A percentile compares a stretch with the other conserved stretches of the same genome.
These are phyloP conservation scores for Willowsia nigromaculata DNA, from an alignment of 2,888 invertebrate species.

Conservation along the genomic window DNA sequence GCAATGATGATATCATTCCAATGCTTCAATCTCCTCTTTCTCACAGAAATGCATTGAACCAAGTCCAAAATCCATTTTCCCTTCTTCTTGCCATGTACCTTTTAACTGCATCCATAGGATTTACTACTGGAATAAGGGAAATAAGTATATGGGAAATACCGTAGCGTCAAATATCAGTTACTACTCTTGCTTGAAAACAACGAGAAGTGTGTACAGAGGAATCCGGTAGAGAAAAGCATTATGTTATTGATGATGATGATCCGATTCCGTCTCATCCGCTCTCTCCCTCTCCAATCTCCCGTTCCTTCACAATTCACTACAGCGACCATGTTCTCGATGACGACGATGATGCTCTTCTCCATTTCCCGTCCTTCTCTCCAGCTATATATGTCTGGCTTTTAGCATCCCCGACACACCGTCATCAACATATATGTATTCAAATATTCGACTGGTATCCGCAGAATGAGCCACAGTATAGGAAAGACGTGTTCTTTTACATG, in stretches of 20 bases:
- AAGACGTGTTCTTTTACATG: neutral
- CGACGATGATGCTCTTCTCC: slow-evolving; percentile 20
- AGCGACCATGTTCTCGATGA: neutral
- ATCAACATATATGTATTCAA: neutral
- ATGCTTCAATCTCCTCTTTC: slow-evolving; percentile 37
- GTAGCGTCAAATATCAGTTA: slow-evolving; percentile 51
- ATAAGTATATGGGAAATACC: neutral
- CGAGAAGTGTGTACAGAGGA: neutral
- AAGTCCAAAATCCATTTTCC: slow-evolving; percentile 49
- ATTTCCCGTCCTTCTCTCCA: slow-evolving; percentile 42
- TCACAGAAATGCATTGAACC: slow-evolving; percentile 20
- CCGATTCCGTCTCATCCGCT: slow-evolving; percentile 60
- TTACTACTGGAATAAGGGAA: neutral
- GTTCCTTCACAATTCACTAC: neutral
- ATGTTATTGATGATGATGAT: slow-evolving; percentile 65
- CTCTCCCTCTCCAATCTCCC: neutral
- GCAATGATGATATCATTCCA: slow-evolving; percentile 44
- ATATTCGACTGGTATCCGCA: neutral
- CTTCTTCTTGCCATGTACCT: neutral
- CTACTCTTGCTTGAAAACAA: neutral
- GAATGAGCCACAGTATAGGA: neutral
- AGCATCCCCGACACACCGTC: neutral
- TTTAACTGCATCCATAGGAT: neutral
- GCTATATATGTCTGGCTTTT: neutral
- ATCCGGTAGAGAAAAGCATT: slow-evolving; percentile 44